A percentile compares a stretch with the other conserved stretches of the same genome.
phyloP scores from a whole-genome alignment of 2,888 invertebrate genomes.

The Osmoderma eremita region DNA sequence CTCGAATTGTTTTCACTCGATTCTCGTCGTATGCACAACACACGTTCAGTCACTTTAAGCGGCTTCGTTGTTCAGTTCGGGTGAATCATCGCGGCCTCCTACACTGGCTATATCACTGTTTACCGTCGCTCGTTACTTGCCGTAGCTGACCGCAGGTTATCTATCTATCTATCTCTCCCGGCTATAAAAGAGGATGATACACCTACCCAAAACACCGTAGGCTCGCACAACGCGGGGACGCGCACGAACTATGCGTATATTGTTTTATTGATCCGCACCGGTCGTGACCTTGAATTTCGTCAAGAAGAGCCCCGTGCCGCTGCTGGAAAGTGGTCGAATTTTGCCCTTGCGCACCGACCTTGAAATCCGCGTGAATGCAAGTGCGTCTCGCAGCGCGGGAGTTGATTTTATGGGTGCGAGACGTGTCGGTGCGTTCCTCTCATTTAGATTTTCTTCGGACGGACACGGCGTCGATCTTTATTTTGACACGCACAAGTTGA shows the following conservation, averaged over 20 bases:
- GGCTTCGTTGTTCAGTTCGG: not conserved
- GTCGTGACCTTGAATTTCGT: conserved; percentile 58
- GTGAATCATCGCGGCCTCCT: conserved; percentile 1
- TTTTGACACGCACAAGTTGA: too few species aligned
- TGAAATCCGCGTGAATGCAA: conserved; percentile 50
- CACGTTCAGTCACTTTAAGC: conserved; percentile 9
- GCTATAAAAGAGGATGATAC: conserved; percentile 9
- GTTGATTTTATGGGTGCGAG: not conserved
- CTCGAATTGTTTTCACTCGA: conserved; percentile 15
- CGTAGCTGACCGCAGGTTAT: not conserved
- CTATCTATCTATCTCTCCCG: not conserved
- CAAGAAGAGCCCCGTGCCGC: conserved; percentile 47
- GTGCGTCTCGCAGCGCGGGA: conserved; percentile 25
- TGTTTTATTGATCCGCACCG: conserved; percentile 48
- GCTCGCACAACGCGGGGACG: not conserved
- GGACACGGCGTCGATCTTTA: too few species aligned
- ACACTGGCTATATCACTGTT: too few species aligned
- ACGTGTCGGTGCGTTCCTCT: too few species aligned
- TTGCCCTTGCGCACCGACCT: conserved; percentile 60
- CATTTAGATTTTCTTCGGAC: too few species aligned
- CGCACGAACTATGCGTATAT: conserved; percentile 44
- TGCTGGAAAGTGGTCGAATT: conserved; percentile 53
- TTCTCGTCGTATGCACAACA: not conserved
- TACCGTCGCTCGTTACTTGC: not conserved
- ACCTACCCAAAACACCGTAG: too few species aligned